Evolutionary conservation across 2,113 vertebrate genomes (phyloP).

Genomic region (Sebastes schlegelii): DNA sequence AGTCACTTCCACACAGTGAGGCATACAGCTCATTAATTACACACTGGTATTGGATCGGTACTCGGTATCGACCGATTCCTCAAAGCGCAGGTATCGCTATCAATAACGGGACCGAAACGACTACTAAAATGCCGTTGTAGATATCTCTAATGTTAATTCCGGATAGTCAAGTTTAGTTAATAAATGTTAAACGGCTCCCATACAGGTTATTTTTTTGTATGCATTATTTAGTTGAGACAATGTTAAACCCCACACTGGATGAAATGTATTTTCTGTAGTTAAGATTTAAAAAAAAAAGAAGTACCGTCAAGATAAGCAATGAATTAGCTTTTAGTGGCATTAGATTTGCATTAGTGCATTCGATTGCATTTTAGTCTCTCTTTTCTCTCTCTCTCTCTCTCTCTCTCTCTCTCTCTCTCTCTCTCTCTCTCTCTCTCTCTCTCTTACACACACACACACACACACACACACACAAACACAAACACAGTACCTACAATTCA

Average conservation of each 20-base stretch:
- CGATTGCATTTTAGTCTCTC: constrained; percentile 37
- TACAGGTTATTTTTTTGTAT: too few relatives aligned
- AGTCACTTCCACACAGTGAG: too few relatives aligned
- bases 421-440: neutral
- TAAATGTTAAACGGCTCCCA: too few relatives aligned
- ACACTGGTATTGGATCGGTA: too few relatives aligned
- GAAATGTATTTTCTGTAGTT: constrained; percentile 17
- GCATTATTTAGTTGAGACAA: constrained; percentile 35
- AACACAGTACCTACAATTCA: constrained; percentile 47
- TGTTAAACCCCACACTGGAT: constrained; percentile 26
- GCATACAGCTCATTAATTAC: too few relatives aligned
- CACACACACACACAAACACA: constrained; percentile 17
- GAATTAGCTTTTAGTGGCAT: constrained; percentile 47
- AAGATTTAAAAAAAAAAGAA: constrained; percentile 40
- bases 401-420: constrained; percentile 4
- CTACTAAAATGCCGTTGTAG: too few relatives aligned
- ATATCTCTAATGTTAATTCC: too few relatives aligned
- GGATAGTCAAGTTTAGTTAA: too few relatives aligned
- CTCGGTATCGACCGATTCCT: too few relatives aligned
- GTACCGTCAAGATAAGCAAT: constrained; percentile 29
- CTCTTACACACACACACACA: neutral
- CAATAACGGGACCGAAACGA: too few relatives aligned
- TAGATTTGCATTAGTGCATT: constrained; percentile 62
- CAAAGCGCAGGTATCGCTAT: too few relatives aligned
- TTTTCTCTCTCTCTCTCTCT: neutral